Evolutionary conservation across 2,113 vertebrate genomes (phyloP), one percentile per base, ranked within the genome.

Genomic region (Oxyruncus cristatus): DNA sequence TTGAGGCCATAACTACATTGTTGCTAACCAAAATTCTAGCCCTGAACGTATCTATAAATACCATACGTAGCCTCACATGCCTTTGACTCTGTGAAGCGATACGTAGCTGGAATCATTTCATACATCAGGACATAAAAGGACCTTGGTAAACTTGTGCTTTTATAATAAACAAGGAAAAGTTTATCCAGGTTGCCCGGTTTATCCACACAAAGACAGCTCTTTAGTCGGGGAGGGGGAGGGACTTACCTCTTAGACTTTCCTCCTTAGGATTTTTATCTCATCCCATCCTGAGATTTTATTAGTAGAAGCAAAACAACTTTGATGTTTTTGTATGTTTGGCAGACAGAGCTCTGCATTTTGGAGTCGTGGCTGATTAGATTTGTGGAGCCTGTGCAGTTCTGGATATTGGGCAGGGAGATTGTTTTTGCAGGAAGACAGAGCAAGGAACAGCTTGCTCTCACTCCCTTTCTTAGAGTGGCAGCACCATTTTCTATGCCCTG

Each of bases 131-230:
- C 47, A 71, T 92, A 52, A 92, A 92, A 95, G 61, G 76, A 61
- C 56, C 73, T 90, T 77, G 63, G 53, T 93, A 47, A 94, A 71
- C 61, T 84, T 81, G 55, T 86, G 88, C 90, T 96, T 96, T 84
- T 76, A 62, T 86, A 96, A 59, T 74, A 93, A 96, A 92, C 63
- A 88, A 65, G 81, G 85, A 68, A 9, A 67, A 67, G 85, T 96
- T 93, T 93, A 59, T 79, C 67, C 74, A 83, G 8, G 68, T 93
- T 83, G 59, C 78, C 75, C 66, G 47, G 37, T 65, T 86, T 44
- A 59, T 52, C 52, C 24, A 3, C 76, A 84, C 86, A 88, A 85
- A 90, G 82, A 19, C 35, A 33, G 35, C 35, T 79, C 53, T 96
- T 74, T 56, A 46, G 81, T 83, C 0, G 0, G 19, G 15, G 6